Evolutionary conservation across 2,888 invertebrate genomes (phyloP), one percentile per base, ranked within the genome.

Genomic region (Pyrrhosoma nymphula): DNA sequence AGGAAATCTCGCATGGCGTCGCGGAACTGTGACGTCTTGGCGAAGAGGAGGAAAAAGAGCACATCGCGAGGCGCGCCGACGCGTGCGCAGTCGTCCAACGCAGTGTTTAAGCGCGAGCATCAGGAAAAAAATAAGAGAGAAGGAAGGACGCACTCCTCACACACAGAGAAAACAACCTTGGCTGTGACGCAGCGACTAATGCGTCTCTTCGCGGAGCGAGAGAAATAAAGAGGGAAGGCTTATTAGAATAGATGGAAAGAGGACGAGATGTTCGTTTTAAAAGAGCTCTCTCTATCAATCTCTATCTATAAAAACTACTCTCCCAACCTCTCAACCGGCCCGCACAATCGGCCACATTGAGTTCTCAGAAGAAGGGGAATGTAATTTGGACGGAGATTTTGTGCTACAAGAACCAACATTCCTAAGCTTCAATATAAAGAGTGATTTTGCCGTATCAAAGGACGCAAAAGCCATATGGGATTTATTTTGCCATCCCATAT

Each of bases 1-100:
- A 1, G 82, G 82, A 82, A 82, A 82, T 82, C 82, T 35, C 82
- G 16, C 30, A 82, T 82, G 82, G 82, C 82, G 82, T 82, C 82
- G 82, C 82, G 82, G 82, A 35, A 35, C 30, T 30, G 35, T 82
- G 82, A 82, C 82, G 82, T 69, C n/a, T 60, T 10, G 35, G 30
- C 14, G 30, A 3, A 35, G 82, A 35, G 82, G 35, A 82, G 23
- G 35, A 30, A 35, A 82, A 47, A 35, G 12, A 35, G 82, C n/a
- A 82, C 82, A 35, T 12, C 82, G 14, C 82, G 30, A 35, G 82
- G 82, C 82, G 35, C 35, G 35, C 18, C 16, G n/a, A 82, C 30
- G 30, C 35, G 30, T 82, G 82, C 30, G 82, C 30, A 82, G 82
- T 69, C 2, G 69, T n/a, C 26, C 69, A 47, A 69, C 69, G 69